Percentiles rank a stretch among this genome's conserved stretches.
phyloP scores from a whole-genome alignment of 2,888 invertebrate genomes.

The Stomorhina lunata region DNA sequence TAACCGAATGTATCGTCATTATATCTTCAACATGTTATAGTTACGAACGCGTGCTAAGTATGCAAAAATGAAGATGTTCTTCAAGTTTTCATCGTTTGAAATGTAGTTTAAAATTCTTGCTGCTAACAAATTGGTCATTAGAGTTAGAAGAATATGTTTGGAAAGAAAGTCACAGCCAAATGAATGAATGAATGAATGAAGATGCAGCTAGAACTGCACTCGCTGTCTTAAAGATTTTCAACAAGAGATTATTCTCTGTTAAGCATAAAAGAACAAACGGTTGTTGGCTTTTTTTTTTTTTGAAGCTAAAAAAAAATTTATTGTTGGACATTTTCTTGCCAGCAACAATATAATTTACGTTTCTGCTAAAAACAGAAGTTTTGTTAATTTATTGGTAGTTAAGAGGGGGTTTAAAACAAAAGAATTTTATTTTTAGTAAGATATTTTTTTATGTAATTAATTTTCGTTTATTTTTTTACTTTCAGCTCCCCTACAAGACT shows the following conservation, averaged over 20 bases:
- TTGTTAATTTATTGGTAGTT: slow-evolving; percentile 45
- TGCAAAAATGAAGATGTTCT: slow-evolving; percentile 63
- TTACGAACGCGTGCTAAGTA: slow-evolving; percentile 54
- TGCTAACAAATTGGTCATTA: slow-evolving; percentile 62
- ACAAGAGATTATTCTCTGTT: slow-evolving; percentile 45
- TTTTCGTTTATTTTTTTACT: slow-evolving; percentile 74
- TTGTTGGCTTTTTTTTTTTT: slow-evolving; percentile 1
- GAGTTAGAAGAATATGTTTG: background rate
- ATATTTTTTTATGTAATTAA: slow-evolving; percentile 50
- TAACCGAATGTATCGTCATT: slow-evolving; percentile 7
- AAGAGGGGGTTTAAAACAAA: background rate
- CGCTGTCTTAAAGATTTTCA: slow-evolving; percentile 41
- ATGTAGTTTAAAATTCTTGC: slow-evolving; percentile 54
- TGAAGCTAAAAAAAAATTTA: slow-evolving; percentile 29
- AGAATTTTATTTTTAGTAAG: slow-evolving; percentile 5
- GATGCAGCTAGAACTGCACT: background rate
- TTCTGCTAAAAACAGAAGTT: slow-evolving; percentile 41
- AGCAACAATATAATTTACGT: slow-evolving; percentile 54
- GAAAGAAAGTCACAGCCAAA: slow-evolving; percentile 8
- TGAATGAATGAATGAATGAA: slow-evolving; percentile 13
- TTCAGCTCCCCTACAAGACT: slow-evolving; percentile 86
- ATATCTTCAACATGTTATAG: slow-evolving; percentile 26
- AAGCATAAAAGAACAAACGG: slow-evolving; percentile 27
- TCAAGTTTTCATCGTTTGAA: slow-evolving; percentile 45
- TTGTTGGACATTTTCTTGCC: slow-evolving; percentile 44